Evolutionary conservation across 2,113 vertebrate genomes (phyloP).

Genomic region (Meriones unguiculatus): DNA sequence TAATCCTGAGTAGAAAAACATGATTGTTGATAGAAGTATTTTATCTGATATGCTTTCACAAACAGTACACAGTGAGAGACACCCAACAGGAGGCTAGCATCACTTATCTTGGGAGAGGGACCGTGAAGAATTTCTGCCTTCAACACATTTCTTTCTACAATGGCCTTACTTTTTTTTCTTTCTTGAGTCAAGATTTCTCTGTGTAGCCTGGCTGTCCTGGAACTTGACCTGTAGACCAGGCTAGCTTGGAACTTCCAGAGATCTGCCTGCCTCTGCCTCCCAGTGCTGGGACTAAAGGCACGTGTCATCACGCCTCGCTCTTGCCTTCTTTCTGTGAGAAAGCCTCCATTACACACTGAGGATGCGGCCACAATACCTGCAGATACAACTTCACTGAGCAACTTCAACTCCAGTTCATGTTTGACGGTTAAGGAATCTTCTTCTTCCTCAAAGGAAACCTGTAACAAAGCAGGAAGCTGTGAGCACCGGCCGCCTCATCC

Average conservation of each 20-base stretch:
- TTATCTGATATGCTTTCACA: not conserved
- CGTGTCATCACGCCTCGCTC: too few relatives aligned
- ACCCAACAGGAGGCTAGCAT: not conserved
- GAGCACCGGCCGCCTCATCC: accelerated
- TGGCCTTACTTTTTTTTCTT: not conserved
- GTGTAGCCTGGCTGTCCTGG: too few relatives aligned
- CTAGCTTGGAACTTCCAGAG: too few relatives aligned
- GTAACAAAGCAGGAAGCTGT: not conserved
- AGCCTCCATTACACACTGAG: not conserved
- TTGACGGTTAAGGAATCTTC: not conserved
- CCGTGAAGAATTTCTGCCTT: not conserved
- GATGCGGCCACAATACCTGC: conserved; percentile 78
- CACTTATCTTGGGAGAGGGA: not conserved
- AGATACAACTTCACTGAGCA: conserved; percentile 28
- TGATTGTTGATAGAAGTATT: not conserved
- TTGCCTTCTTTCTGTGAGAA: not conserved
- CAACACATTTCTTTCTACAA: not conserved
- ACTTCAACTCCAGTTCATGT: conserved; percentile 66
- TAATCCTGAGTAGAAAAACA: not conserved
- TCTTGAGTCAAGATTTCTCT: too few relatives aligned
- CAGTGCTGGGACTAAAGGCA: too few relatives aligned
- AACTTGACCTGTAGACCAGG: too few relatives aligned
- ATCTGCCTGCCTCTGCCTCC: too few relatives aligned
- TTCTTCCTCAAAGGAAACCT: conserved; percentile 49
- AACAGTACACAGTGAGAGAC: not conserved